phyloP scores from a whole-genome alignment of 2,888 invertebrate species.

The Parnassius mnemosyne region DNA sequence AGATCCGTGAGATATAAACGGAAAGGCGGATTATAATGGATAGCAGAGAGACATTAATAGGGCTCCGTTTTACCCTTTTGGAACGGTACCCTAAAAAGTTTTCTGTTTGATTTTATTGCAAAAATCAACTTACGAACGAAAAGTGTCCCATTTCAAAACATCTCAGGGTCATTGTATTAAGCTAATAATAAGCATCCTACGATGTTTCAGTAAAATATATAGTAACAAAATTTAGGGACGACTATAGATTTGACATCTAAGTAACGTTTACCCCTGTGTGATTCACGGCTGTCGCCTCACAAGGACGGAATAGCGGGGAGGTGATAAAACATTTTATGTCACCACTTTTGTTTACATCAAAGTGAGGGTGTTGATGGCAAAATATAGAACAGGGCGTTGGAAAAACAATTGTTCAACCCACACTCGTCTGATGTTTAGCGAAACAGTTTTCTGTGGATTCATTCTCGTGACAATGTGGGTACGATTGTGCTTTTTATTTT shows the following conservation, averaged over 20 bases:
- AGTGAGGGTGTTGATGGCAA: slow-evolving; percentile 49
- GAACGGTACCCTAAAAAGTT: too few relatives aligned
- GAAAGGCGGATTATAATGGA: too few relatives aligned
- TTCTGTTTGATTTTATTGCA: too few relatives aligned
- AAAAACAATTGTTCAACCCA: slow-evolving; percentile 44
- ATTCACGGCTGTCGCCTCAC: slow-evolving; percentile 33
- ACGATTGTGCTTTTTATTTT: slow-evolving; percentile 20
- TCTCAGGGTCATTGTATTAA: too few relatives aligned
- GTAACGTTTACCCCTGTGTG: slow-evolving; percentile 23
- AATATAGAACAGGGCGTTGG: slow-evolving; percentile 42
- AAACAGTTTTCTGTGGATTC: slow-evolving; percentile 39
- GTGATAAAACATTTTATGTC: slow-evolving; percentile 69
- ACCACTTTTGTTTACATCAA: slow-evolving; percentile 66
- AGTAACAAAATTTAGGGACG: not conserved
- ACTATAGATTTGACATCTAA: slow-evolving; percentile 13
- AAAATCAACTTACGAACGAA: too few relatives aligned
- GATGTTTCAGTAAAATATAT: too few relatives aligned
- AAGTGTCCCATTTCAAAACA: too few relatives aligned
- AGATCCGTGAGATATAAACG: too few relatives aligned
- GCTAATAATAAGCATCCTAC: too few relatives aligned
- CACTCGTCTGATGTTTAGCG: slow-evolving; percentile 42
- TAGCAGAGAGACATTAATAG: too few relatives aligned
- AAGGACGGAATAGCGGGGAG: slow-evolving; percentile 42
- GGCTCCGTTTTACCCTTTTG: too few relatives aligned
- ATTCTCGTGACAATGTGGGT: slow-evolving; percentile 9